Evolutionary conservation across 2,113 vertebrate species (phyloP).

Genomic region (Egretta garzetta): DNA sequence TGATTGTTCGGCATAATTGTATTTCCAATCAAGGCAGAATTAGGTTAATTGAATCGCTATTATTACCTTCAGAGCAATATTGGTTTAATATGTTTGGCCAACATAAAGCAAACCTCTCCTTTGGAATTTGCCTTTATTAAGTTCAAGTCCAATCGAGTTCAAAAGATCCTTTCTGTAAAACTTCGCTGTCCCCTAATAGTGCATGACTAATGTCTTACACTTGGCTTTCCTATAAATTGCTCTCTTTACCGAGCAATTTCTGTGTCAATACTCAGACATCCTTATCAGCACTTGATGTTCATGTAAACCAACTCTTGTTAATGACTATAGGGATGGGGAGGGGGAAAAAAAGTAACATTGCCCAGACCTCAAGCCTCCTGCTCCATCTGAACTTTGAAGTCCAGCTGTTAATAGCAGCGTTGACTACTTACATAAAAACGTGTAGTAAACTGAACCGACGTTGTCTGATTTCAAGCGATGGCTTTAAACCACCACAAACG

Average conservation of each 20-base stretch:
- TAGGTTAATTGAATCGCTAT: neutral
- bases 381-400: constrained; percentile 56
- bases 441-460: constrained; percentile 28
- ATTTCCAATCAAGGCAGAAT: constrained; percentile 26
- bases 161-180: constrained; percentile 45
- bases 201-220: constrained; percentile 70
- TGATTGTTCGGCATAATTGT: constrained; percentile 1
- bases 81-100: neutral
- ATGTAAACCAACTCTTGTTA: constrained; percentile 67
- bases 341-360: neutral
- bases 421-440: constrained; percentile 19
- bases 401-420: constrained; percentile 62
- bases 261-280: constrained; percentile 64
- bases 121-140: constrained; percentile 34
- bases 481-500: neutral
- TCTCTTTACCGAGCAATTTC: constrained; percentile 53
- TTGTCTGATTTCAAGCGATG: constrained; percentile 15
- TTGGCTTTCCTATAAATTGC: constrained; percentile 70
- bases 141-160: constrained; percentile 61
- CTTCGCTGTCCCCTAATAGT: constrained; percentile 65
- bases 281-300: constrained; percentile 71
- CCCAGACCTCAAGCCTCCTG: constrained; percentile 44
- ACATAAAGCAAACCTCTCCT: neutral
- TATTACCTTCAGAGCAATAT: constrained; percentile 26
- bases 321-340: constrained; percentile 7